Evolutionary conservation across 1,140 invertebrate species (phyloP), one percentile per base, ranked within the genome.

Genomic region (Mya arenaria): DNA sequence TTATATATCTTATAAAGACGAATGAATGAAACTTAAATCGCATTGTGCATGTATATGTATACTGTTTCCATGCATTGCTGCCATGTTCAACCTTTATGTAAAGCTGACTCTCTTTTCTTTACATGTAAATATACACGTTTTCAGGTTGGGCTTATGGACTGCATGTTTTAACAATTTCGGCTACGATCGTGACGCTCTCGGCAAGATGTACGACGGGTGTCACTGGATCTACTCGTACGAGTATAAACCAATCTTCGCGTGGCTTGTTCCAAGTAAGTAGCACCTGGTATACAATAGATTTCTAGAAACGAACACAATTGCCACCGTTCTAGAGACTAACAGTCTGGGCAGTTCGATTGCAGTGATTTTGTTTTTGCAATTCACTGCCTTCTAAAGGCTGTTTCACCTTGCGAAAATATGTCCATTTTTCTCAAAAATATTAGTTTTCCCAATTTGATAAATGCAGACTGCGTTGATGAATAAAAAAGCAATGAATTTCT

Each of bases 111-210:
- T 19, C 2, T 52, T 52, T 17, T 52, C 19, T 52, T 52, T 4
- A n/a, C 8, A 52, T 1, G 25, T 52, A 3, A 52, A 4, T n/a
- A n/a, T 52, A 52, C 48, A 52, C 48, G 48, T n/a, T 23, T 41
- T 39, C n/a, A 96, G 97, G 87, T 97, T 99, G 96, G 98, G 98
- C 0, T 92, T 99, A 2, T 99, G 98, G 98, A 97, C 99, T 90
- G 98, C 98, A 89, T 99, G 98, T 90, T 99, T 99, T 90, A 95
- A 97, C 84, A 93, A 97, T 80, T 99, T 97, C 86, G 94, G 96
- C 1, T 98, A 97, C 92, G 97, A 98, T 0, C 95, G 96, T 82
- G 98, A 97, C 90, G 97, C 98, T 90, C 97, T 97, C 90, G 96
- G 97, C 81, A 96, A 98, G 87, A 93, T 96, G 17, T 99, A 99